Percentiles rank a stretch among this genome's conserved stretches.
phyloP scores from a whole-genome alignment of 2,888 invertebrate genomes.

The Mellilla xanthometata region DNA sequence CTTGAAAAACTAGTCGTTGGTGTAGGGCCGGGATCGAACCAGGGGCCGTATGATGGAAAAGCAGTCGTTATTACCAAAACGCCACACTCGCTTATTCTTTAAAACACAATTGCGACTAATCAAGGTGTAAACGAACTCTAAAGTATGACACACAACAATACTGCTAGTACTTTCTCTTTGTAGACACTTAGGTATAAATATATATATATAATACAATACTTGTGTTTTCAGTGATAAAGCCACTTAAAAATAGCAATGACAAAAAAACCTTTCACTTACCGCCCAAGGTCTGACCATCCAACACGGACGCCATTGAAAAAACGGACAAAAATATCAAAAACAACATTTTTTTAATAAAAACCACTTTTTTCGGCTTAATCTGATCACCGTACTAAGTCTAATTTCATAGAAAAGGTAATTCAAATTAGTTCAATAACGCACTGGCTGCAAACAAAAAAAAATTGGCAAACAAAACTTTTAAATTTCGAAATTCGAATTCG shows the following conservation, averaged over 20 bases:
- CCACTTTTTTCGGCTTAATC: constrained; percentile 2
- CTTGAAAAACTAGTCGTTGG: no score
- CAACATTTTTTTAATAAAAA: constrained; percentile 43
- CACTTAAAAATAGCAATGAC: background rate
- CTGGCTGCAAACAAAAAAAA: constrained; percentile 4
- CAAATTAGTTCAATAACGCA: background rate
- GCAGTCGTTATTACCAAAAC: no score
- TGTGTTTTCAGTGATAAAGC: background rate
- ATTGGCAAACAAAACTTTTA: constrained; percentile 9
- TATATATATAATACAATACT: no score
- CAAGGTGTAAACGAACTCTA: constrained; percentile 12
- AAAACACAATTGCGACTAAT: no score
- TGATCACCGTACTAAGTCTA: background rate
- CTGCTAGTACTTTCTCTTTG: constrained; percentile 31
- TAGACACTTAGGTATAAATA: background rate
- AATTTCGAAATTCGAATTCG: constrained; percentile 26
- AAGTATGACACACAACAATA: constrained; percentile 13
- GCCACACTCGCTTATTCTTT: no score
- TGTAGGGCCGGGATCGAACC: no score
- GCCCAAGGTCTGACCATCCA: constrained; percentile 68
- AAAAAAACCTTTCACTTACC: constrained; percentile 74
- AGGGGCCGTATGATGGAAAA: no score
- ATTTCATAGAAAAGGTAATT: constrained; percentile 3
- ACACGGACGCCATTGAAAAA: constrained; percentile 47
- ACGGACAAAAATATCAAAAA: constrained; percentile 48